phyloP scores from a whole-genome alignment of 1,140 invertebrate species.

The Colletes gigas region DNA sequence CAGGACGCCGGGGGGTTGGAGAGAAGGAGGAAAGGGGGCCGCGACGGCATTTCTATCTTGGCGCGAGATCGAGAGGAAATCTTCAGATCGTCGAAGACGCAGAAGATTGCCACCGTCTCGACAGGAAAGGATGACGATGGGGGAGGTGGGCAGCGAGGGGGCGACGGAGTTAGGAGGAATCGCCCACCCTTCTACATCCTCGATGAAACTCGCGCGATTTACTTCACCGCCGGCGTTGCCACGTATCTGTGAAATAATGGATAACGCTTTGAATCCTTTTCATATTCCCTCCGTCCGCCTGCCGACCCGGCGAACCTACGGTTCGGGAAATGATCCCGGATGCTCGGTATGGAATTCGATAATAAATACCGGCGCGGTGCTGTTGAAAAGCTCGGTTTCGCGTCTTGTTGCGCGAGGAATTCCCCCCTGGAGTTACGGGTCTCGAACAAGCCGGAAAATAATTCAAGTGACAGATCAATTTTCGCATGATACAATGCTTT shows the following conservation, averaged over 20 bases:
- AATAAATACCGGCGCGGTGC: not conserved
- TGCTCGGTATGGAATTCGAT: constrained; percentile 5
- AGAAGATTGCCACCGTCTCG: constrained; percentile 58
- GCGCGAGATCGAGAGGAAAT: constrained; percentile 62
- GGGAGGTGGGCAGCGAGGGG: not conserved
- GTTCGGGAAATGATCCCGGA: constrained; percentile 21
- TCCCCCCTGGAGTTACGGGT: no score
- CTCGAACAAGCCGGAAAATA: no score
- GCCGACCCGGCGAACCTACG: not conserved
- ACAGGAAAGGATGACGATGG: constrained; percentile 39
- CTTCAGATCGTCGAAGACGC: constrained; percentile 59
- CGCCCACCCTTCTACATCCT: constrained; percentile 34
- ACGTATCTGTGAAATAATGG: constrained; percentile 61
- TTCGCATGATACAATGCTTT: no score
- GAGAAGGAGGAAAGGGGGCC: not conserved
- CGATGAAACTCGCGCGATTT: constrained; percentile 70
- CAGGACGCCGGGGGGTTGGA: not conserved
- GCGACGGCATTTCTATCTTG: constrained; percentile 55
- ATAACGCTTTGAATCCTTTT: constrained; percentile 59
- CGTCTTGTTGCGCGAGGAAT: no score
- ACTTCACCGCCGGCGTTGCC: constrained; percentile 47
- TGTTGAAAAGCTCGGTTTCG: no score
- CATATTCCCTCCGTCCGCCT: constrained; percentile 42
- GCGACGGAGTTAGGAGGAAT: not conserved
- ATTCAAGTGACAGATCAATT: no score